Conservation (phyloP, 1,140 invertebrate genomes). For the Maconellicoccus hirsutus region DNA sequence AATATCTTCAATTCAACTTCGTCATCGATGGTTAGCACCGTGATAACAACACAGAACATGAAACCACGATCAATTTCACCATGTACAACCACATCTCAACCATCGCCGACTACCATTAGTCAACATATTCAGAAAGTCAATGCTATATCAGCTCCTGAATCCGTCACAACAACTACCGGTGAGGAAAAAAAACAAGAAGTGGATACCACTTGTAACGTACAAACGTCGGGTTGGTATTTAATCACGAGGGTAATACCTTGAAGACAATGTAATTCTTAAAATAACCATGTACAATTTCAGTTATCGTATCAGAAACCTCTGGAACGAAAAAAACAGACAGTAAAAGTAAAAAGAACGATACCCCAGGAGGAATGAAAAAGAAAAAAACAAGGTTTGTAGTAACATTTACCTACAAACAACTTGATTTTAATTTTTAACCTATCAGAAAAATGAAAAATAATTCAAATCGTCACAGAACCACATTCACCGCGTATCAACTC, state of each 20-base stretch:
- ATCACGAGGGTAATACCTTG: neutral
- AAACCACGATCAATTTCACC: neutral
- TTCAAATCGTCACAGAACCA: slow-evolving; percentile 55
- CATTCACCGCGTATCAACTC: slow-evolving; percentile 89
- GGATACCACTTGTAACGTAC: slow-evolving; percentile 13
- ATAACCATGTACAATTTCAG: too few species aligned
- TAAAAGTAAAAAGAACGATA: slow-evolving; percentile 68
- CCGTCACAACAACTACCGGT: neutral
- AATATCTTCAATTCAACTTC: slow-evolving; percentile 15
- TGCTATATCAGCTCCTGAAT: neutral
- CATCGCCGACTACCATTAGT: neutral
- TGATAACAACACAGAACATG: neutral
- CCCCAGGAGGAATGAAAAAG: slow-evolving; percentile 72
- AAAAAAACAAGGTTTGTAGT: slow-evolving; percentile 80
- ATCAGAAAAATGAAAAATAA: neutral
- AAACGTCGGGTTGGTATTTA: neutral
- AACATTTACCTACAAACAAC: too few species aligned
- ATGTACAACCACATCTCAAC: slow-evolving; percentile 10
- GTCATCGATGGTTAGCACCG: neutral
- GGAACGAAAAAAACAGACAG: slow-evolving; percentile 52
- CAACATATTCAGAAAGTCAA: slow-evolving; percentile 13
- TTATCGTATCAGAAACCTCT: slow-evolving; percentile 12
- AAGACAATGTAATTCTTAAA: too few species aligned
- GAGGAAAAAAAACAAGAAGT: slow-evolving; percentile 16
- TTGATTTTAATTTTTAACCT: neutral